These are phyloP conservation scores for Drosophila repleta DNA, from an alignment of 1,140 invertebrate species.

Conservation along the genomic window DNA sequence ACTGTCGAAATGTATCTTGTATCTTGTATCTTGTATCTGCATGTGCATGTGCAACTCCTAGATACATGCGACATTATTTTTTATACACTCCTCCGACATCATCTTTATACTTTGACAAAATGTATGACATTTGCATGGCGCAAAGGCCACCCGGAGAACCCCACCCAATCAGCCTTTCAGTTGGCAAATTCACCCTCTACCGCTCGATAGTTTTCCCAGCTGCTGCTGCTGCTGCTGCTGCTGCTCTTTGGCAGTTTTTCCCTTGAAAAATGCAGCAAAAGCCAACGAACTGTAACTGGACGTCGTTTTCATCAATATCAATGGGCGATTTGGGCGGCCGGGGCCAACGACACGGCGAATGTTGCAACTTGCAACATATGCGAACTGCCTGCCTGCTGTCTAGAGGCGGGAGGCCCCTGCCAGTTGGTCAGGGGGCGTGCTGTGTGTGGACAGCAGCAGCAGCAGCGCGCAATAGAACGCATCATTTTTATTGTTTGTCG, in stretches of 20 bases:
- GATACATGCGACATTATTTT: conserved; percentile 76
- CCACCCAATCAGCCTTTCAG: conserved; percentile 19
- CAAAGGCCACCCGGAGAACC: conserved; percentile 22
- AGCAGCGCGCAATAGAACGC: conserved; percentile 74
- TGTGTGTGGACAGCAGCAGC: conserved; percentile 54
- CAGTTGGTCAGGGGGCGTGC: conserved; percentile 16
- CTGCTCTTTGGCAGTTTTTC: conserved; percentile 50
- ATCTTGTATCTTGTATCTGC: conserved; percentile 43
- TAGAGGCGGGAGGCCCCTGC: background rate
- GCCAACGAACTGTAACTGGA: conserved; percentile 82
- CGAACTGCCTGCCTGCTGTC: conserved; percentile 47
- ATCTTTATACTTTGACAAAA: conserved; percentile 82
- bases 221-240: conserved; percentile 33
- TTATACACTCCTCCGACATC: conserved; percentile 70
- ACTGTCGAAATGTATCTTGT: conserved; percentile 26
- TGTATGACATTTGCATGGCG: conserved; percentile 76
- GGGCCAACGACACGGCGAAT: conserved; percentile 35
- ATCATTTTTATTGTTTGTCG: conserved; percentile 82
- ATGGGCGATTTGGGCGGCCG: conserved; percentile 63
- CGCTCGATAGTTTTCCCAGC: background rate
- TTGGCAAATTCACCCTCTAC: conserved; percentile 9
- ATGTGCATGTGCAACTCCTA: conserved; percentile 37
- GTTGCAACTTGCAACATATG: conserved; percentile 76
- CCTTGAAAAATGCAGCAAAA: conserved; percentile 76
- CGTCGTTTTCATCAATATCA: conserved; percentile 82